A percentile compares a stretch with the other conserved stretches of the same genome.
These are phyloP conservation scores for Parus major DNA, from an alignment of 2,113 vertebrate species.

Conservation along the genomic window DNA sequence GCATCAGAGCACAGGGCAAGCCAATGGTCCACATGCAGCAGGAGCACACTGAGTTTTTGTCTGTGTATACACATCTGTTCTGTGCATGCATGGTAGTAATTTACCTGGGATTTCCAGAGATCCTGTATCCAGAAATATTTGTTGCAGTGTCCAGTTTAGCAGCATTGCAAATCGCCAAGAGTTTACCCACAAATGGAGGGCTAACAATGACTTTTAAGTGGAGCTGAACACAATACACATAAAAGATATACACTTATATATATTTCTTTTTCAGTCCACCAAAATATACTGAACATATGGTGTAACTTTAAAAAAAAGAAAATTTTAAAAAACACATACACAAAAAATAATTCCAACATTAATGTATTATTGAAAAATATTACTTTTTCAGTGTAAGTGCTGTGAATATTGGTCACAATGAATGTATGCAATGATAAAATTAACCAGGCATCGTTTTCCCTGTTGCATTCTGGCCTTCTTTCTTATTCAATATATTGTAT, in stretches of 20 bases:
- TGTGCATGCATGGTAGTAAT: background rate
- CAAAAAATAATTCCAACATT: background rate
- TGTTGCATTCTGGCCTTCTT: background rate
- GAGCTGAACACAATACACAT: background rate
- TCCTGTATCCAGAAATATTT: background rate
- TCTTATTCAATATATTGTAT: background rate
- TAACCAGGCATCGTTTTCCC: background rate
- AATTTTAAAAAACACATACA: no score
- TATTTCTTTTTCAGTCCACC: background rate
- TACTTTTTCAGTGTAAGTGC: background rate
- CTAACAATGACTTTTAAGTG: background rate
- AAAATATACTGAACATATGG: background rate
- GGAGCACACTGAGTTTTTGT: background rate
- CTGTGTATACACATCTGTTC: background rate
- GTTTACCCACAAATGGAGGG: background rate
- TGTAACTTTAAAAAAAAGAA: background rate
- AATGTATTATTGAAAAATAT: background rate
- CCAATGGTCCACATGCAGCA: accelerated
- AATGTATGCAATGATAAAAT: background rate
- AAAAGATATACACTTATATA: background rate
- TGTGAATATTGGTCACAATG: background rate
- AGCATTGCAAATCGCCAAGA: background rate
- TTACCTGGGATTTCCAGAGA: background rate
- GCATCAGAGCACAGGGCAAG: background rate
- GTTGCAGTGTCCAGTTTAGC: background rate